These are phyloP conservation scores for Lasioglossum calceatum DNA, from an alignment of 2,888 invertebrate species.

Conservation along the genomic window DNA sequence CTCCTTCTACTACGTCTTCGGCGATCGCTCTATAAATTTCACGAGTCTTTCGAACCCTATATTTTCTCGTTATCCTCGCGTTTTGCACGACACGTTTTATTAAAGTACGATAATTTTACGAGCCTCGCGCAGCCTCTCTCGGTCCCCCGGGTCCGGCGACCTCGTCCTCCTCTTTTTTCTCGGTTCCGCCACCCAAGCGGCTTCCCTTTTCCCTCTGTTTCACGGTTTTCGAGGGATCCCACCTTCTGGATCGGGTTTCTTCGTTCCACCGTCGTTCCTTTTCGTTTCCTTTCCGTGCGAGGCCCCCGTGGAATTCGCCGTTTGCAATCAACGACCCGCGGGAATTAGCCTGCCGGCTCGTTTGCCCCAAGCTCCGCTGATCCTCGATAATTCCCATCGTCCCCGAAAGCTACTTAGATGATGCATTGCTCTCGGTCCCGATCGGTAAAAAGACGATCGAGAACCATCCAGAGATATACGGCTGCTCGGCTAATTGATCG, in stretches of 20 bases:
- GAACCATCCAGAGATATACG: not conserved
- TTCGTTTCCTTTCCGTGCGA: not conserved
- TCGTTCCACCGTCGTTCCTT: not conserved
- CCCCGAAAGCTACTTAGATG: constrained; percentile 7
- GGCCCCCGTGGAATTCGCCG: not conserved
- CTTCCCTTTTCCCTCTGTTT: constrained; percentile 48
- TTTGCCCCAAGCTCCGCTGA: not conserved
- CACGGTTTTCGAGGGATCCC: constrained; percentile 20
- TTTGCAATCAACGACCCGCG: not conserved
- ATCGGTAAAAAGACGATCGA: not conserved
- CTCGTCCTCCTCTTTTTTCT: constrained; percentile 31
- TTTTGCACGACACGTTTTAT: constrained; percentile 76
- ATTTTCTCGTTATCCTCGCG: constrained; percentile 76
- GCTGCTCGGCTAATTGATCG: not conserved
- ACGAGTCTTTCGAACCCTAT: constrained; percentile 75
- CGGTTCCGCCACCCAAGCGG: constrained; percentile 33
- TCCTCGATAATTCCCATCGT: not conserved
- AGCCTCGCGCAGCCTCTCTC: constrained; percentile 53
- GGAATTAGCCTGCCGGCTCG: constrained; percentile 9
- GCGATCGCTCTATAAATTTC: constrained; percentile 75
- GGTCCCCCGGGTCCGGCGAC: not conserved
- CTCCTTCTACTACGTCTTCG: constrained; percentile 26
- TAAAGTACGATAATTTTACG: constrained; percentile 76
- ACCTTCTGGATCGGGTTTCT: constrained; percentile 23
- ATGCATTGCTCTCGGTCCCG: not conserved